Evolutionary conservation across 2,888 invertebrate genomes (phyloP).

Genomic region (Scaptomyza polygonia): DNA sequence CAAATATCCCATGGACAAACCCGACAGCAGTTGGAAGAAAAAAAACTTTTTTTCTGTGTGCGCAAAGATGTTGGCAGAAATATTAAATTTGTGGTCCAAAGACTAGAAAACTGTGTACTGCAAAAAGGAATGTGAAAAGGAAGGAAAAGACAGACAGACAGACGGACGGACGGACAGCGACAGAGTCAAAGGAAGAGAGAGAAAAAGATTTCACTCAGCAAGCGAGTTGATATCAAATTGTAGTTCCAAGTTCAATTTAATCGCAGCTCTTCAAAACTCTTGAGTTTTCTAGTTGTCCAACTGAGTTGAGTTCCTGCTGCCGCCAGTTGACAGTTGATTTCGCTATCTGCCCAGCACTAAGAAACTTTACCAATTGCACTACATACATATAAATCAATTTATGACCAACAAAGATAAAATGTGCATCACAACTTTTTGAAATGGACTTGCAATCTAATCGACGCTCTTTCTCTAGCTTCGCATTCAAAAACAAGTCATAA

Average conservation of each 20-base stretch:
- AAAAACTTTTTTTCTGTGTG: constrained; percentile 21
- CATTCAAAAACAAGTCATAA: not conserved
- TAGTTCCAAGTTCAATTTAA: constrained; percentile 56
- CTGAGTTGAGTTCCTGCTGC: constrained; percentile 13
- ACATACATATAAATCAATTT: constrained; percentile 43
- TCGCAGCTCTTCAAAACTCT: constrained; percentile 46
- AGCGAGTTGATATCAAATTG: constrained; percentile 40
- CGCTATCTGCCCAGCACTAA: not conserved
- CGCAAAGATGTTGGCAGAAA: constrained; percentile 45
- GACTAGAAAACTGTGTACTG: constrained; percentile 12
- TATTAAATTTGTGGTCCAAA: constrained; percentile 46
- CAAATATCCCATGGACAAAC: not conserved
- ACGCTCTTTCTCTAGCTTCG: not conserved
- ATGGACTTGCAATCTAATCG: constrained; percentile 4
- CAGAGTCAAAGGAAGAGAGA: not conserved
- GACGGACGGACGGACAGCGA: no score
- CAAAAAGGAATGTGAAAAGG: not conserved
- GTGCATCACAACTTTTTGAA: constrained; percentile 25
- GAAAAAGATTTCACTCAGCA: not conserved
- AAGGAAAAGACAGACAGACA: not conserved
- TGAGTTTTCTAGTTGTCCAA: constrained; percentile 34
- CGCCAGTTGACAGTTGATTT: constrained; percentile 41
- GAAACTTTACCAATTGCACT: constrained; percentile 45
- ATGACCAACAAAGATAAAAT: constrained; percentile 19
- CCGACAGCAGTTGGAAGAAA: not conserved